Evolutionary conservation across 2,113 vertebrate genomes (phyloP), one percentile per base, ranked within the genome.

Genomic region (Callopanchax toddi): DNA sequence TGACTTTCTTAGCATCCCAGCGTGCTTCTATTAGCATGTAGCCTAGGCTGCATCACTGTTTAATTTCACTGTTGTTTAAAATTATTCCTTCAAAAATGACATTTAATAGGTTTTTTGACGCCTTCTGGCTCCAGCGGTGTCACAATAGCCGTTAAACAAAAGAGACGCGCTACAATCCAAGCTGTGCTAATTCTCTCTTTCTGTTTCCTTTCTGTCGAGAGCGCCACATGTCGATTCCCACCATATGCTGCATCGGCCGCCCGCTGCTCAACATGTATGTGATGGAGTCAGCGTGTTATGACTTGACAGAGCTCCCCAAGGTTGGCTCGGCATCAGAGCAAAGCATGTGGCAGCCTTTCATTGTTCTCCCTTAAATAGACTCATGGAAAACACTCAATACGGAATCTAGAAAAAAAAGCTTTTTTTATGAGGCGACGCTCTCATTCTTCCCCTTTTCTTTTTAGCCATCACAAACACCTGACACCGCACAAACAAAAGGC

Each of bases 201-300:
- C 22, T 46, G 40, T 25, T 13, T 55, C 40, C n/a, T 48, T 40
- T 48, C 48, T 59, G 61, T 58, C 72, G 52, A 32, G 22, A 21
- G 16, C 69, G 48, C 44, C 67, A 63, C 59, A 64, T 55, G 20
- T 22, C 50, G 8, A 57, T 74, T 61, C 46, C 32, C 34, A 13
- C 57, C 66, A 53, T 82, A 66, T 74, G 76, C 71, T 39, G 25
- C 44, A 42, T 70, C 70, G 70, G 55, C 51, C 61, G 50, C 67
- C 40, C 3, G 50, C 65, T 53, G 69, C 59, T 70, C 26, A 21
- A 46, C 32, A 45, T 44, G 46, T 46, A 21, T 34, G 22, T 22
- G n/a, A 49, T 67, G 2, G 26, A 22, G 3, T 66, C 50, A n/a
- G 15, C 18, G 1, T 37, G 68, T 46, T 12, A 15, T 55, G 68